Conservation (phyloP, 2,797 vertebrate species). For the Apogon hyalosoma region DNA sequence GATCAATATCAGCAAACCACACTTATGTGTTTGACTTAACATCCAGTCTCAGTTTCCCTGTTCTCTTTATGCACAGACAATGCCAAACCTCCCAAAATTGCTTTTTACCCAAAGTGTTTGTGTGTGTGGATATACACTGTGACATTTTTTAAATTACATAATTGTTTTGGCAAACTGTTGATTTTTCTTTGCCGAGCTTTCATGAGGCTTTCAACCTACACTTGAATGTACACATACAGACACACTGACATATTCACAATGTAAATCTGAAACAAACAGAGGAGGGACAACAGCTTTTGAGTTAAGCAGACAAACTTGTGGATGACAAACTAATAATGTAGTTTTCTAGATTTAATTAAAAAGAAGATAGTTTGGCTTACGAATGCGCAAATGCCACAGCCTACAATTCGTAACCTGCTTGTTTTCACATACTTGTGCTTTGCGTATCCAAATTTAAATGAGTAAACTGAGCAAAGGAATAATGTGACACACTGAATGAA, state of each 20-base stretch:
- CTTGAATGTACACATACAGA: constrained; percentile 31
- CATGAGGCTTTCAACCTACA: constrained; percentile 63
- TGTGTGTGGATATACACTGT: constrained; percentile 61
- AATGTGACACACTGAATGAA: constrained; percentile 17
- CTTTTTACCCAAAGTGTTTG: constrained; percentile 71
- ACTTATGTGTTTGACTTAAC: constrained; percentile 79
- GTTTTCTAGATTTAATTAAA: constrained; percentile 40
- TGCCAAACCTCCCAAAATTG: constrained; percentile 78
- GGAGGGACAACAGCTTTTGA: constrained; percentile 42
- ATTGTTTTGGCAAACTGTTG: constrained; percentile 76
- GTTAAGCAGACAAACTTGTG: constrained; percentile 45
- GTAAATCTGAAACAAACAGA: constrained; percentile 33
- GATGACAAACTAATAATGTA: constrained; percentile 39
- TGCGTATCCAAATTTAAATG: constrained; percentile 14
- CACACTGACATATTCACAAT: constrained; percentile 14
- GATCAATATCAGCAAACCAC: constrained; percentile 81
- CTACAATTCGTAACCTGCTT: constrained; percentile 27
- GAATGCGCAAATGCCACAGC: constrained; percentile 25
- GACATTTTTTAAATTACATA: constrained; percentile 75
- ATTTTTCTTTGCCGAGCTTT: constrained; percentile 57
- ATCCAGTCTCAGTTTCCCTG: constrained; percentile 70
- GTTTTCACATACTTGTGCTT: constrained; percentile 13
- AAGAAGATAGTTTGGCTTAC: constrained; percentile 38
- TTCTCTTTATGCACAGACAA: constrained; percentile 54
- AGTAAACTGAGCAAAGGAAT: constrained; percentile 5